These are phyloP conservation scores for Eptatretus atami DNA, from an alignment of 2,797 vertebrate genomes.

Conservation along the genomic window DNA sequence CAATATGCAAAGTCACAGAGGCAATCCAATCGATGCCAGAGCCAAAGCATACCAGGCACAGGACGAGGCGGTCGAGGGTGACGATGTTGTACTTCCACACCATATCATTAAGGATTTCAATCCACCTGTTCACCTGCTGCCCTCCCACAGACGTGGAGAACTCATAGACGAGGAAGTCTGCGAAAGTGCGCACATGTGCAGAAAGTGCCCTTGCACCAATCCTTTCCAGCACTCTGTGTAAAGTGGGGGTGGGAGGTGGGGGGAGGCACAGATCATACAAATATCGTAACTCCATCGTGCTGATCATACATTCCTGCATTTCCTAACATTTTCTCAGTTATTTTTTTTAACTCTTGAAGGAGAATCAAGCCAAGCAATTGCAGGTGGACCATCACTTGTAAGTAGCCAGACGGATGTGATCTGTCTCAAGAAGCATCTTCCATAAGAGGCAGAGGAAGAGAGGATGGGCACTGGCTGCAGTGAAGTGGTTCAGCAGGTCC, in stretches of 20 bases:
- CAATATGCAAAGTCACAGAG: too few relatives aligned
- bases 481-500: slow-evolving; percentile 83
- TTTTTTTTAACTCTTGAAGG: not conserved
- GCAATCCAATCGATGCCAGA: too few relatives aligned
- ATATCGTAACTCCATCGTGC: not conserved
- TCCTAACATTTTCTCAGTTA: not conserved
- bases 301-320: not conserved
- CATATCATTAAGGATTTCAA: slow-evolving; percentile 98
- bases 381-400: slow-evolving; percentile 17
- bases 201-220: slow-evolving; percentile 78
- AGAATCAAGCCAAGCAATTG: too few relatives aligned
- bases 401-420: slow-evolving; percentile 90
- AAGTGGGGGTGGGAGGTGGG: not conserved
- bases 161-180: slow-evolving; percentile 88
- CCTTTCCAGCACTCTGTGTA: slow-evolving; percentile 46
- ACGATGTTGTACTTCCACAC: slow-evolving; percentile 99
- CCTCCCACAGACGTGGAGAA: slow-evolving; percentile 89
- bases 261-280: not conserved
- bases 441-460: slow-evolving; percentile 87
- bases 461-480: slow-evolving; percentile 54
- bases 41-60: slow-evolving; percentile 47
- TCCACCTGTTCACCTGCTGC: slow-evolving; percentile 91
- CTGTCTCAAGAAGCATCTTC: slow-evolving; percentile 94
- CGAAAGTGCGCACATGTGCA: slow-evolving; percentile 79
- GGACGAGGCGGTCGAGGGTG: slow-evolving; percentile 64